Evolutionary conservation across 2,888 invertebrate species (phyloP).

Genomic region (Synergus umbraculus): DNA sequence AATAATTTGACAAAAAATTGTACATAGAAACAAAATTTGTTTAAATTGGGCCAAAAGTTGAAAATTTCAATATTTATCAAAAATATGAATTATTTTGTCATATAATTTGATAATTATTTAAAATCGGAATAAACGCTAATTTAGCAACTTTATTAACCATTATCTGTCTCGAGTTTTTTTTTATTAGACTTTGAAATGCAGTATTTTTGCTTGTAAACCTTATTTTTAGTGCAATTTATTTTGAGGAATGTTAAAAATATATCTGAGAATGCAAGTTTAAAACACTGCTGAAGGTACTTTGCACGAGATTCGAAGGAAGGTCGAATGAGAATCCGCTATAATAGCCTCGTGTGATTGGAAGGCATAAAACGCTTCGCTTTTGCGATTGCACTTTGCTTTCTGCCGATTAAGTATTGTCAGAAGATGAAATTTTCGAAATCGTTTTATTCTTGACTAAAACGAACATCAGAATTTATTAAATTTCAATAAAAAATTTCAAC

Average conservation of each 20-base stretch:
- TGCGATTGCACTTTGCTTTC: conserved; percentile 2
- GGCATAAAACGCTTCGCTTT: conserved; percentile 2
- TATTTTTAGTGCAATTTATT: conserved; percentile 2
- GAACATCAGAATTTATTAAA: no score
- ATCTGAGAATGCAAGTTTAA: neutral
- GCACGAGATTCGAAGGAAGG: conserved; percentile 15
- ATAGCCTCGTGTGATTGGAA: conserved; percentile 8
- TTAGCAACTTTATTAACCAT: no score
- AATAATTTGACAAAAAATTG: no score
- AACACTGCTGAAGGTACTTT: neutral
- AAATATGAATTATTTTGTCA: no score
- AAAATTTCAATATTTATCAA: no score
- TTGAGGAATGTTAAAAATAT: neutral
- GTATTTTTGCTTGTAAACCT: neutral
- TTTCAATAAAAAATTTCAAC: no score
- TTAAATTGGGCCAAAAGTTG: no score
- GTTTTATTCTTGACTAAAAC: neutral
- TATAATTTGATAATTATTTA: no score
- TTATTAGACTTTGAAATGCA: neutral
- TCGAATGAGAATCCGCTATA: conserved; percentile 12
- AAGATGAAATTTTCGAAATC: neutral
- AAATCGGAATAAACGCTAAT: no score
- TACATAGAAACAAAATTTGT: no score
- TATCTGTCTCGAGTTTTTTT: no score
- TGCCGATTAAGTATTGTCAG: neutral